Evolutionary conservation across 2,888 invertebrate genomes (phyloP).

Genomic region (Aradus depressus): DNA sequence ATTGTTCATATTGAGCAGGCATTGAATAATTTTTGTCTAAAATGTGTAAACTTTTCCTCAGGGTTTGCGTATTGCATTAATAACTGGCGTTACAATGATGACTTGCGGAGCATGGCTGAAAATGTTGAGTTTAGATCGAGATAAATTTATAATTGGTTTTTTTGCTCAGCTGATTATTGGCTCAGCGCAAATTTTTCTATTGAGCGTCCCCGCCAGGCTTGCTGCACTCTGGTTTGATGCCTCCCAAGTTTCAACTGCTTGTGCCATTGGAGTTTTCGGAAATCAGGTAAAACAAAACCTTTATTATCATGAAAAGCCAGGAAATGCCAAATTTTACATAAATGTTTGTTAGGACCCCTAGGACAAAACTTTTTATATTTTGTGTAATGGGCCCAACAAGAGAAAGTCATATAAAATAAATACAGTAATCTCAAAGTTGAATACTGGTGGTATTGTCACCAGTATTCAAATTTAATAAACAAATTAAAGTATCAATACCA

Average conservation of each 20-base stretch:
- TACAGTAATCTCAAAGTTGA: too few species aligned
- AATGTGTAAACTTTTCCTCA: too few species aligned
- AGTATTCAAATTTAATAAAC: too few species aligned
- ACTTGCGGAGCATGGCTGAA: conserved; percentile 49
- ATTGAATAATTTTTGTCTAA: too few species aligned
- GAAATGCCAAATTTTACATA: conserved; percentile 8
- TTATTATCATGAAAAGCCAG: too few species aligned
- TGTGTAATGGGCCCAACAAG: too few species aligned
- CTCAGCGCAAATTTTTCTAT: conserved; percentile 50
- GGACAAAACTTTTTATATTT: conserved; percentile 21
- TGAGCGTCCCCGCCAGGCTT: conserved; percentile 53
- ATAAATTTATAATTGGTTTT: conserved; percentile 51
- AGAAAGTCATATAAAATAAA: too few species aligned
- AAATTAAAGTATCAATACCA: too few species aligned
- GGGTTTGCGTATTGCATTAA: conserved; percentile 43
- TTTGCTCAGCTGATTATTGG: conserved; percentile 45
- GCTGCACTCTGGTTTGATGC: conserved; percentile 60
- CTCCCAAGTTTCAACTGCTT: conserved; percentile 51
- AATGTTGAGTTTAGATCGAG: conserved; percentile 46
- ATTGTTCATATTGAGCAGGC: too few species aligned
- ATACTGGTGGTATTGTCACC: too few species aligned
- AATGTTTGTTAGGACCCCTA: conserved; percentile 7
- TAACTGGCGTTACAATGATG: conserved; percentile 46
- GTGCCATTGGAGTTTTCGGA: conserved; percentile 52
- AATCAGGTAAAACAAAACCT: conserved; percentile 60